Conservation (phyloP, 37 sponge, comb jelly and placozoan genomes). For the Geodia barretti region DNA sequence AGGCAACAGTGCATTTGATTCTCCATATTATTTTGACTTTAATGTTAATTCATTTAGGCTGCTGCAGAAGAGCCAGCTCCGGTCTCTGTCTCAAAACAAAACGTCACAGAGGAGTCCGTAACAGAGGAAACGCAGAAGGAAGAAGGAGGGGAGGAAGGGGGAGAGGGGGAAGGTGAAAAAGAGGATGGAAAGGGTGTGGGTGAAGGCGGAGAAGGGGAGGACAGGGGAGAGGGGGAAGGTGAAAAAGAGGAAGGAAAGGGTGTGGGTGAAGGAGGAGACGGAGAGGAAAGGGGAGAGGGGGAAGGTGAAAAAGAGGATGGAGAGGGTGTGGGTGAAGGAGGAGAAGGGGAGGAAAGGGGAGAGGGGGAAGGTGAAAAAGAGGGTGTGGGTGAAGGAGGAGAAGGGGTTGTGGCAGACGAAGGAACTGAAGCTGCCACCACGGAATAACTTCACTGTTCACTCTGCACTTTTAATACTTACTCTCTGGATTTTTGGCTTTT, state of each 20-base stretch:
- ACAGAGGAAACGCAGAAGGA: not conserved
- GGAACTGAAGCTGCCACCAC: not conserved
- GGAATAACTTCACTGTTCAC: too few relatives aligned
- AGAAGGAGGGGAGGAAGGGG: not conserved
- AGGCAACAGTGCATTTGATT: too few relatives aligned
- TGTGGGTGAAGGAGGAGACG: not conserved
- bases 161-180: not conserved
- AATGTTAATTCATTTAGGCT: too few relatives aligned
- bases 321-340: not conserved
- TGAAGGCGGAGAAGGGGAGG: not conserved
- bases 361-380: conserved; percentile 5
- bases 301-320: not conserved
- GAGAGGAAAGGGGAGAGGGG: not conserved
- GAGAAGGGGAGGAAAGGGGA: not conserved
- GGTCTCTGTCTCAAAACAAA: not conserved
- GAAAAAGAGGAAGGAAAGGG: not conserved
- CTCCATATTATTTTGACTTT: too few relatives aligned
- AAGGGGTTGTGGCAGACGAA: not conserved
- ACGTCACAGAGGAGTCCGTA: not conserved
- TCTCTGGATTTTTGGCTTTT: too few relatives aligned
- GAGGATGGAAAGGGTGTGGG: not conserved
- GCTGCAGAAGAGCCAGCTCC: not conserved
- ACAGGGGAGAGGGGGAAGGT: not conserved
- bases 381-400: conserved; percentile 1
- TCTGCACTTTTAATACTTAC: too few relatives aligned